Evolutionary conservation across 1,140 invertebrate genomes (phyloP), one percentile per base, ranked within the genome.

Genomic region (Centruroides vittatus): DNA sequence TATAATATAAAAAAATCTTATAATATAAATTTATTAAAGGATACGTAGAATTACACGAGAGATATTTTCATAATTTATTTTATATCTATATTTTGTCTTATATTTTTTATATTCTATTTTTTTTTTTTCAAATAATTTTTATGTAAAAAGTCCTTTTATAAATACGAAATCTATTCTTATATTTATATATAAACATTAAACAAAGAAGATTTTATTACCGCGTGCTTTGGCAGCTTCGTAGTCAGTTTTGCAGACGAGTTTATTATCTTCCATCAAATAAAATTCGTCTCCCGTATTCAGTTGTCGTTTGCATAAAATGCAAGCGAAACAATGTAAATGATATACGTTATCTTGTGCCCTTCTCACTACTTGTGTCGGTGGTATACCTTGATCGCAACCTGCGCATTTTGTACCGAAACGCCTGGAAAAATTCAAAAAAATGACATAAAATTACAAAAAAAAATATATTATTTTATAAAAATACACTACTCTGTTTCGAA

Each of bases 241-340:
- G 75, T 98, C 95, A 1, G 89, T 85, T 73, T 97, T 98, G 77
- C 95, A 99, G 53, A 98, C 91, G 57, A 98, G 83, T 75, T 95
- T 97, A 63, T 92, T 84, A 76, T 98, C 93, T 73, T 98, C 94
- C 86, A 98, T 93, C 50, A 98, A 84, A 73, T 98, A 97, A 75
- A 96, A 95, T 73, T 98, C 93, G 73, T 98, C 95, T 0, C 93
- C 63, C 5, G 95, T 98, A 73, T 95, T 94, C 57, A 99, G 82
- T 67, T 94, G 91, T 63, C 93, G 79, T 12, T 89, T 88, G 75
- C 96, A 99, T 70, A 97, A 87, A 66, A 90, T 86, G 74, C 96
- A 99, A 7, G 88, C 86, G 78, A 98, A 98, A 78, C 96, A 99
- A 67, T 92, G 86, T 59, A 98, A 82, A 74, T 99, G 96, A 78